These are phyloP conservation scores for Lanius ludovicianus DNA, from an alignment of 2,113 vertebrate species.

Conservation along the genomic window DNA sequence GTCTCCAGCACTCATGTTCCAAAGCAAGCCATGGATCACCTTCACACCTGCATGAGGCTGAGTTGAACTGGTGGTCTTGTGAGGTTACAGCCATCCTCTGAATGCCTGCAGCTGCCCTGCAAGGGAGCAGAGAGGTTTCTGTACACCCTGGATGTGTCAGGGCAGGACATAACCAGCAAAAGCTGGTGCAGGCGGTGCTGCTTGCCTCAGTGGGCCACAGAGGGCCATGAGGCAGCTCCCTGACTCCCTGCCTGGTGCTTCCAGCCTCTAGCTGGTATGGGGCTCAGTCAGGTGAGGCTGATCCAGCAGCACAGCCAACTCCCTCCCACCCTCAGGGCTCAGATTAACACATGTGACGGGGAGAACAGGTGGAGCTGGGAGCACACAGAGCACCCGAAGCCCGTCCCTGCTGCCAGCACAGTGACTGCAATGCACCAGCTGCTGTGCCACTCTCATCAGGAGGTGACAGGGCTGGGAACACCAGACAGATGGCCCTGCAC, in stretches of 20 bases:
- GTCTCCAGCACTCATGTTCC: neutral
- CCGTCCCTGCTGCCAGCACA: fast-evolving
- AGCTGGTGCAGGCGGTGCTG: neutral
- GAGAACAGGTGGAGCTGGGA: neutral
- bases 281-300: neutral
- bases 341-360: fast-evolving
- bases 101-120: neutral
- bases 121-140: neutral
- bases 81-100: neutral
- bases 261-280: neutral
- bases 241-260: neutral
- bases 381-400: fast-evolving
- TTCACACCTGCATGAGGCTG: neutral
- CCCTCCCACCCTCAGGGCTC: neutral
- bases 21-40: neutral
- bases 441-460: neutral
- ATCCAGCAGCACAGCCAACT: neutral
- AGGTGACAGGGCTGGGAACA: fast-evolving
- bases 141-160: fast-evolving
- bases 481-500: neutral
- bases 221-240: neutral
- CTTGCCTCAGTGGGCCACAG: fast-evolving
- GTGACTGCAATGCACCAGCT: neutral
- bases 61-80: neutral
- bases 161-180: neutral